Evolutionary conservation across 2,888 invertebrate species (phyloP), one percentile per base, ranked within the genome.

Genomic region (Volucella bombylans): DNA sequence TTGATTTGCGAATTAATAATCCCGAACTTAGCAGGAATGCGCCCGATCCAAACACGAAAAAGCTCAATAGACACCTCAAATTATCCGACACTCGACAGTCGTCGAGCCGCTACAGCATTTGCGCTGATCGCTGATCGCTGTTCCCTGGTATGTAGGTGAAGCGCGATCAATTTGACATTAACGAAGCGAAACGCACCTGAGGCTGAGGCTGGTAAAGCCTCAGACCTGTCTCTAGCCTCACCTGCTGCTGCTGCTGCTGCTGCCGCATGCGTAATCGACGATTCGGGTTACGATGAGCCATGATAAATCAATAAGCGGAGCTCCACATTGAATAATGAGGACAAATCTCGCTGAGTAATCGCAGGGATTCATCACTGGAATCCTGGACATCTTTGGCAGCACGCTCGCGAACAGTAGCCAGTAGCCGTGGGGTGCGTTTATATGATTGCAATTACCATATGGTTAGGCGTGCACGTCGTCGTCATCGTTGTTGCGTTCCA

Each of bases 361-460:
- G 85, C 76, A 68, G 85, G 85, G 85, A 85, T 85, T 81, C 85
- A 85, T 85, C 85, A 81, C 62, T n/a, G 57, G 67, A 50, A 54
- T 81, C 76, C 71, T 67, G 67, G 45, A 55, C 62, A 76, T 81
- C 85, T 71, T 67, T 54, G 3, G 71, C 38, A 39, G 52, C 64
- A 6, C 31, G 50, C 76, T 55, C 50, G 55, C 61, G 12, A 73
- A 86, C 86, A 86, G 86, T 86, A 86, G 86, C 86, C 73, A 54
- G 10, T 73, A 41, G 78, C 86, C 86, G 82, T 73, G 50, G 82
- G 86, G 86, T 73, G 86, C 86, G 82, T 82, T 86, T 86, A 86
- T 86, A 86, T 78, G 82, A 82, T 86, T 86, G 82, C 86, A 86
- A 86, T 86, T 86, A 86, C 86, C 86, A 86, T 86, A 86, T 86